A percentile compares a stretch with the other conserved stretches of the same genome.
Conservation (phyloP, 2,797 vertebrate species). For the Apogon hyalosoma region DNA sequence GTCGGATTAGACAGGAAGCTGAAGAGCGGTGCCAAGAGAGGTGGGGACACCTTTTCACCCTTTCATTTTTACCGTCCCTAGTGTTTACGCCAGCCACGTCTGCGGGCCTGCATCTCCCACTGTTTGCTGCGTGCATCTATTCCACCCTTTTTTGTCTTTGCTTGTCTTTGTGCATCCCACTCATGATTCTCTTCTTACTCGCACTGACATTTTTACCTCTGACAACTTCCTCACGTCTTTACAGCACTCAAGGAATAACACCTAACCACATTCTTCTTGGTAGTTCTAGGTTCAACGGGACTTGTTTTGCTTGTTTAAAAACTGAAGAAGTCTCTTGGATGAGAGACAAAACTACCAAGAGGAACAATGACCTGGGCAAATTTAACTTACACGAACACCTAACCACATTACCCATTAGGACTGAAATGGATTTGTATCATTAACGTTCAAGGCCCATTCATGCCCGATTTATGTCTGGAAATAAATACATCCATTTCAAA, state of each 20-base stretch:
- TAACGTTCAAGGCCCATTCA: too few species aligned
- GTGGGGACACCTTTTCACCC: slow-evolving; percentile 63
- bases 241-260: too few species aligned
- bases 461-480: too few species aligned
- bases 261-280: too few species aligned
- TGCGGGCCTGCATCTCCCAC: slow-evolving; percentile 2
- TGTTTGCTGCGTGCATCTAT: background rate
- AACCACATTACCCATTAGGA: background rate
- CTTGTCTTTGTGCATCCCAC: background rate
- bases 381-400: too few species aligned
- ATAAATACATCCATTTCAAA: too few species aligned
- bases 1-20: slow-evolving; percentile 71
- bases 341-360: too few species aligned
- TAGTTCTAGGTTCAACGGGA: too few species aligned
- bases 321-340: too few species aligned
- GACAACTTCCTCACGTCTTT: background rate
- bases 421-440: background rate
- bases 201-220: background rate
- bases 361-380: too few species aligned
- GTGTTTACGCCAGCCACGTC: slow-evolving; percentile 29
- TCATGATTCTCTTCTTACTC: background rate
- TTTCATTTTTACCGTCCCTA: slow-evolving; percentile 23
- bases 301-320: too few species aligned
- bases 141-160: background rate
- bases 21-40: slow-evolving; percentile 52